Percentiles rank a stretch among this genome's conserved stretches.
Evolutionary conservation across 2,113 vertebrate species (phyloP).

Genomic region (Microtus pennsylvanicus): DNA sequence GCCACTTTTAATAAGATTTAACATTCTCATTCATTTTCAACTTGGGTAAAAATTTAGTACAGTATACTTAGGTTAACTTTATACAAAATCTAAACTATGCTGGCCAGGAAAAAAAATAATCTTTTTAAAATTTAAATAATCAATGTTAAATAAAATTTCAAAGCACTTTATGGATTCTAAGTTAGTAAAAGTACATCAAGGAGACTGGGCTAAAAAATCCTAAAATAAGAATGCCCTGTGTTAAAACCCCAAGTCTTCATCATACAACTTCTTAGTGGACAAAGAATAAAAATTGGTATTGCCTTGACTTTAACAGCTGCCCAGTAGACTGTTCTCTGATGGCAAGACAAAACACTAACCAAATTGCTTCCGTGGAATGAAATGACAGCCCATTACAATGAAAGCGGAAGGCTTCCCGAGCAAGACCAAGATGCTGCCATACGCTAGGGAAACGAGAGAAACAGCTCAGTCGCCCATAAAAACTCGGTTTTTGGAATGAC

Average conservation of each 20-base stretch:
- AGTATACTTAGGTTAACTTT: slow-evolving; percentile 35
- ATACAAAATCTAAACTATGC: neutral
- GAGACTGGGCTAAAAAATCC: slow-evolving; percentile 19
- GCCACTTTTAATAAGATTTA: slow-evolving; percentile 6
- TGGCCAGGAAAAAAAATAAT: neutral
- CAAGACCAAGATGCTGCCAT: slow-evolving; percentile 59
- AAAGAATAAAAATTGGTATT: slow-evolving; percentile 52
- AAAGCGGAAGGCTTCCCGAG: slow-evolving; percentile 57
- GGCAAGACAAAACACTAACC: slow-evolving; percentile 60
- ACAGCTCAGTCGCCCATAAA: neutral
- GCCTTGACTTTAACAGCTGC: slow-evolving; percentile 54
- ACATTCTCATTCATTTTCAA: slow-evolving; percentile 38
- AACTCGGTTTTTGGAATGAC: slow-evolving; percentile 49
- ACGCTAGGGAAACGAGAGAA: slow-evolving; percentile 14
- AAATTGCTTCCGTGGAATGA: slow-evolving; percentile 14
- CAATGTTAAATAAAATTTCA: slow-evolving; percentile 15
- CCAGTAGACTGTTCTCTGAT: slow-evolving; percentile 36
- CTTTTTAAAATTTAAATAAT: slow-evolving; percentile 28
- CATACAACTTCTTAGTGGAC: slow-evolving; percentile 30
- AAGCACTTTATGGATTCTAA: slow-evolving; percentile 45
- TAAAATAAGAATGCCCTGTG: slow-evolving; percentile 12
- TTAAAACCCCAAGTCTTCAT: neutral
- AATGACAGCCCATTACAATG: slow-evolving; percentile 54
- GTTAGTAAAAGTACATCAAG: slow-evolving; percentile 36
- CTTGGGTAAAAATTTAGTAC: slow-evolving; percentile 49